Percentiles rank a stretch among this genome's conserved stretches.
These are phyloP conservation scores for Tachuris rubrigastra DNA, from an alignment of 2,113 vertebrate species.

Conservation along the genomic window DNA sequence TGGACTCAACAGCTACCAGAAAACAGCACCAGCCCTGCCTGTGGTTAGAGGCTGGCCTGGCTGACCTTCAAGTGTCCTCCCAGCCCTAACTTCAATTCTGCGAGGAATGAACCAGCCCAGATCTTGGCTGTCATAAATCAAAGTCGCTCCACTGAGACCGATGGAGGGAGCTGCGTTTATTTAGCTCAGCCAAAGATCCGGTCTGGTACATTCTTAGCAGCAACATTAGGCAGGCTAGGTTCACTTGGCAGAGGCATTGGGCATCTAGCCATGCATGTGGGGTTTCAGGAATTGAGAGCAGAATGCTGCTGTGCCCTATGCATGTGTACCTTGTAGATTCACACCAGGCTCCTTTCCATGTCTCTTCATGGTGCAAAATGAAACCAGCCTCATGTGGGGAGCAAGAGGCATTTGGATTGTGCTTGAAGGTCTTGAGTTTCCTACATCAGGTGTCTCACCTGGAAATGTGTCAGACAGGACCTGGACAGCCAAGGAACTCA, in stretches of 20 bases:
- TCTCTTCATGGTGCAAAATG: not conserved
- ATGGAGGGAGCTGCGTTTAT: conserved; percentile 34
- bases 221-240: not conserved
- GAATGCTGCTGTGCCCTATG: not conserved
- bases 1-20: not conserved
- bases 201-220: conserved; percentile 56
- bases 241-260: not conserved
- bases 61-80: conserved; percentile 61
- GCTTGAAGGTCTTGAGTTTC: not conserved
- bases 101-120: conserved; percentile 18
- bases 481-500: not conserved
- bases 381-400: not conserved
- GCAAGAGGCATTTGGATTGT: not conserved
- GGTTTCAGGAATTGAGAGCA: not conserved
- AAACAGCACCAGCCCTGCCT: not conserved
- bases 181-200: conserved; percentile 44
- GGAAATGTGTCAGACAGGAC: not conserved
- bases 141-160: conserved; percentile 24
- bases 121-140: conserved; percentile 59
- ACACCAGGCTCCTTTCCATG: not conserved
- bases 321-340: accelerated
- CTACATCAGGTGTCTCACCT: not conserved
- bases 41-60: not conserved
- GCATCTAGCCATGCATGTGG: not conserved
- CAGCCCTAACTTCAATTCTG: conserved; percentile 40